Evolutionary conservation across 2,888 invertebrate genomes (phyloP).

Genomic region (Salticus scenicus): DNA sequence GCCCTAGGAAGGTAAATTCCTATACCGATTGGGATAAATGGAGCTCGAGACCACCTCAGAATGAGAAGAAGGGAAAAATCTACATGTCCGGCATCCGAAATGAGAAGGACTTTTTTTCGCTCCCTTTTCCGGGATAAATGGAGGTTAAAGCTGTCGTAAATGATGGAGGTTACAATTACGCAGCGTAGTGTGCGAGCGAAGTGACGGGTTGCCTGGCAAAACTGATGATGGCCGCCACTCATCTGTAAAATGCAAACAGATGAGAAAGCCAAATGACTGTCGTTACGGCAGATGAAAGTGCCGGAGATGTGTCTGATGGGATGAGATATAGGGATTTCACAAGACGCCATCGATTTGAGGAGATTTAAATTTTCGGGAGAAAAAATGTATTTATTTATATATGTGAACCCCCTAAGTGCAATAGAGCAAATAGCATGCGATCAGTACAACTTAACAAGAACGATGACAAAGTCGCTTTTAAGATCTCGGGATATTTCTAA

Average conservation of each 20-base stretch:
- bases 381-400: not conserved
- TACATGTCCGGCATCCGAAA: slow-evolving; percentile 69
- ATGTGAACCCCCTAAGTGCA: too few species aligned
- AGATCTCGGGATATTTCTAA: too few species aligned
- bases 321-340: not conserved
- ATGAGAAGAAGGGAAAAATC: slow-evolving; percentile 53
- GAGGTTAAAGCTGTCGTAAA: slow-evolving; percentile 69
- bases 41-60: slow-evolving; percentile 32
- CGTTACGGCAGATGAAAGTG: slow-evolving; percentile 21
- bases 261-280: slow-evolving; percentile 36
- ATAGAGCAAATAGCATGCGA: too few species aligned
- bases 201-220: slow-evolving; percentile 17
- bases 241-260: slow-evolving; percentile 56
- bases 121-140: slow-evolving; percentile 52
- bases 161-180: slow-evolving; percentile 69
- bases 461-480: too few species aligned
- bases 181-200: slow-evolving; percentile 27
- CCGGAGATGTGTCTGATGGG: not conserved
- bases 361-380: not conserved
- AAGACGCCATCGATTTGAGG: not conserved
- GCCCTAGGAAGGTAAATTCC: not conserved
- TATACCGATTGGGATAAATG: slow-evolving; percentile 42
- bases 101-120: slow-evolving; percentile 44
- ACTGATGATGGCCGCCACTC: slow-evolving; percentile 33
- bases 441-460: too few species aligned